Base-by-base conservation (phyloP, 2,797 vertebrate species). In the Denticeps clupeoides region DNA sequence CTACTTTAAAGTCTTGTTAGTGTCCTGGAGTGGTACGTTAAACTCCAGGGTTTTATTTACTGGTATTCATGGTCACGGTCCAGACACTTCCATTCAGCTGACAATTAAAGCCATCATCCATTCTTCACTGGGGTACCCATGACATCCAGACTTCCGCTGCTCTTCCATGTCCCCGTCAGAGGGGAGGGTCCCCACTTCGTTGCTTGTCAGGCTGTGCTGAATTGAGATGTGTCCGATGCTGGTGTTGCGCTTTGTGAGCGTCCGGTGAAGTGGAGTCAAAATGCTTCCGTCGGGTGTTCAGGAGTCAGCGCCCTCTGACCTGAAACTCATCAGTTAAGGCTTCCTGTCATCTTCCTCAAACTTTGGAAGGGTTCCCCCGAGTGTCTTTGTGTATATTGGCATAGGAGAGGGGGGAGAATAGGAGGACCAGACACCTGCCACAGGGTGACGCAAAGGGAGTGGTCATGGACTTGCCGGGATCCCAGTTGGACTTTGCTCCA, bases 131-230 rank as follows among this genome's bases (percentile, higher is more conserved):
- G 37, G 8, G 10, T 41, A 55, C 57, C 62, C 24, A 2, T 75
- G 78, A 78, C 78, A 69, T 64, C 37, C 51, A 50, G 60, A 65
- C 77, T 83, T 84, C 82, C 80, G 75, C 60, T 69, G 54, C 1
- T 62, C 67, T 60, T 61, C 63, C 67, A 22, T 19, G 9, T 8
- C 18, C 0, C 56, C 72, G 70, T 74, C 73, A 68, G 58, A 33
- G 69, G 67, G 74, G 73, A 16, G 12, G 26, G 7, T 28, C 10
- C 49, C 3, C 2, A 8, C 33, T 47, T 19, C 47, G 33, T 38
- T 33, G 19, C 12, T 12, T 23, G 45, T 41, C 65, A 61, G 53
- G 56, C 58, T 47, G 4, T 33, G 59, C 59, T 62, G 13, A 72
- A 80, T 70, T 63, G 64, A 78, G 74, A 64, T 60, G 6, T 21